These are phyloP conservation scores for Candoia aspera DNA, from an alignment of 2,113 vertebrate genomes.

Conservation along the genomic window DNA sequence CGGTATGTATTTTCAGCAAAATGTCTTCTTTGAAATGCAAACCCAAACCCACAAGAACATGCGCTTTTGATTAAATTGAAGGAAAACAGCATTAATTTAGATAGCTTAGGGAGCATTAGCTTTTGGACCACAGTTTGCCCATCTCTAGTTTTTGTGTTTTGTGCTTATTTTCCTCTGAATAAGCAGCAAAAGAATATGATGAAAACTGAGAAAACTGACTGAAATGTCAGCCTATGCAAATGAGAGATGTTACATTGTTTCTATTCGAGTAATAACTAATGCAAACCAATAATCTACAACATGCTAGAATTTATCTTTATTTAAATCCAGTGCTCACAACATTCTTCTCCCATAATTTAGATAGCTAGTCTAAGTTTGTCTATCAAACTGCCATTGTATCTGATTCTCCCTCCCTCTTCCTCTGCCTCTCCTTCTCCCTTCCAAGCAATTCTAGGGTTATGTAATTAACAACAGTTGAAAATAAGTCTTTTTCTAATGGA, in stretches of 20 bases:
- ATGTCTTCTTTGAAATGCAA: neutral
- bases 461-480: neutral
- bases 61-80: neutral
- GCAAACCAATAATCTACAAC: conserved; percentile 16
- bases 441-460: conserved; percentile 1
- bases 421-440: neutral
- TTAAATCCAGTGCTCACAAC: conserved; percentile 18
- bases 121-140: neutral
- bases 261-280: neutral
- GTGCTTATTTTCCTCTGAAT: neutral
- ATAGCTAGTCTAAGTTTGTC: conserved; percentile 5
- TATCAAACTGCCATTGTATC: conserved; percentile 10
- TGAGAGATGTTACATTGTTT: neutral
- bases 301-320: conserved; percentile 23
- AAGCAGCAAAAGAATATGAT: neutral
- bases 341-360: conserved; percentile 29
- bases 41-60: neutral
- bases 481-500: neutral
- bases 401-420: neutral
- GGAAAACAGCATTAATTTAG: neutral
- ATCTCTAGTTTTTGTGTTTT: neutral
- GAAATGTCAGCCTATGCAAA: neutral
- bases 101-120: neutral
- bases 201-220: neutral
- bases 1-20: neutral